phyloP scores from a whole-genome alignment of 2,113 vertebrate genomes.

The Corydoras sp. region DNA sequence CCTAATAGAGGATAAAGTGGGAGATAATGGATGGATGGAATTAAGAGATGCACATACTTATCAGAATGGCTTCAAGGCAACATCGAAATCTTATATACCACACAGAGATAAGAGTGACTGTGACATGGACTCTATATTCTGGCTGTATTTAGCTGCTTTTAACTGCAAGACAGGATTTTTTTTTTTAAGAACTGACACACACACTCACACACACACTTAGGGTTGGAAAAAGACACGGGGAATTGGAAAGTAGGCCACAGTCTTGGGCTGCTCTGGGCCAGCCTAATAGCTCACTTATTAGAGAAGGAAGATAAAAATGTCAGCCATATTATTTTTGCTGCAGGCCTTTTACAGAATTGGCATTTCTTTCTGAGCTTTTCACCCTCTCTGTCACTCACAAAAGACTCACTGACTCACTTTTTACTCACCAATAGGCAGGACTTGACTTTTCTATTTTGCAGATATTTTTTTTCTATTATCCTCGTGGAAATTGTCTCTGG shows the following conservation, averaged over 20 bases:
- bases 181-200: slow-evolving; percentile 8
- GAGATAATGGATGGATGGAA: too few species aligned
- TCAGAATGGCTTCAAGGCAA: neutral
- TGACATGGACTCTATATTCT: slow-evolving; percentile 26
- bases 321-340: slow-evolving; percentile 33
- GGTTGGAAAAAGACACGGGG: slow-evolving; percentile 32
- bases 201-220: slow-evolving; percentile 34
- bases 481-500: too few species aligned
- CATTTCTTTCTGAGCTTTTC: slow-evolving; percentile 27
- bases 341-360: slow-evolving; percentile 16
- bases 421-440: neutral
- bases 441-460: neutral
- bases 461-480: too few species aligned
- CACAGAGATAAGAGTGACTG: slow-evolving; percentile 27
- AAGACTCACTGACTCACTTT: slow-evolving; percentile 16
- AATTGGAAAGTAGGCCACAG: slow-evolving; percentile 45
- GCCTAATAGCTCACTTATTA: slow-evolving; percentile 42
- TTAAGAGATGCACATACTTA: neutral
- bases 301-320: slow-evolving; percentile 35
- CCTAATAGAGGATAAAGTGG: too few species aligned
- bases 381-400: slow-evolving; percentile 2
- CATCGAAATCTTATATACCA: slow-evolving; percentile 8
- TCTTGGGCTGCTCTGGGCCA: slow-evolving; percentile 27
- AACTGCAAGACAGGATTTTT: slow-evolving; percentile 11
- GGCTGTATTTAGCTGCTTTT: slow-evolving; percentile 24